These are phyloP conservation scores for Eupithecia exiguata DNA, from an alignment of 2,888 invertebrate species.

Conservation along the genomic window DNA sequence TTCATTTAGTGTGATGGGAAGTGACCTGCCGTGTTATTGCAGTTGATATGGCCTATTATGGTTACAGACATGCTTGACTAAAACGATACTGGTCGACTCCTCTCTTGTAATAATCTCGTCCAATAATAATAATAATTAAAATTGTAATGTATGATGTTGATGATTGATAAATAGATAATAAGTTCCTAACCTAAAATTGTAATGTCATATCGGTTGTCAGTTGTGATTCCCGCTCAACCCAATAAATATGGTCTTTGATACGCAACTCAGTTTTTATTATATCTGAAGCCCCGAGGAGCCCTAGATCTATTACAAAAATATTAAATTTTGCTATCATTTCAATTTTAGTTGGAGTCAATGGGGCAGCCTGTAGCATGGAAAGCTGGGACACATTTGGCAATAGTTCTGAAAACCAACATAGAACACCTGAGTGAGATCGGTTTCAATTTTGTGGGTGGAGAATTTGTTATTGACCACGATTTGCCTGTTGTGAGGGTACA, in stretches of 20 bases:
- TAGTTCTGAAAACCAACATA: slow-evolving; percentile 90
- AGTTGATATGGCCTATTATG: background rate
- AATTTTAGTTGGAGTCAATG: slow-evolving; percentile 88
- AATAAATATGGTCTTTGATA: no score
- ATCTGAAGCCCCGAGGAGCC: no score
- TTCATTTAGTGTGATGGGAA: background rate
- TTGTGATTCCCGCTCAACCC: no score
- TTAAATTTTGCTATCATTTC: background rate
- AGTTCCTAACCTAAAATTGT: no score
- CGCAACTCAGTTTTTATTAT: no score
- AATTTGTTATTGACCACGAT: slow-evolving; percentile 90
- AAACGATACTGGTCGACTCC: background rate
- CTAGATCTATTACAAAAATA: no score
- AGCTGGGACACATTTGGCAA: slow-evolving; percentile 88
- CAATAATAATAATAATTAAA: no score
- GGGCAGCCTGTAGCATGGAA: slow-evolving; percentile 92
- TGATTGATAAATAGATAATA: no score
- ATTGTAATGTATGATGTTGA: no score
- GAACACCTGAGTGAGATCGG: slow-evolving; percentile 89
- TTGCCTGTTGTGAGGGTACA: slow-evolving; percentile 89
- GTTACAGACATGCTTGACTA: background rate
- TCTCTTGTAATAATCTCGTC: no score
- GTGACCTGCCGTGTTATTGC: background rate
- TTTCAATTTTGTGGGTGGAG: slow-evolving; percentile 87
- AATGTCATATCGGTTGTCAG: no score